phyloP scores from a whole-genome alignment of 1,140 invertebrate genomes.

The Drosophila pallidifrons region DNA sequence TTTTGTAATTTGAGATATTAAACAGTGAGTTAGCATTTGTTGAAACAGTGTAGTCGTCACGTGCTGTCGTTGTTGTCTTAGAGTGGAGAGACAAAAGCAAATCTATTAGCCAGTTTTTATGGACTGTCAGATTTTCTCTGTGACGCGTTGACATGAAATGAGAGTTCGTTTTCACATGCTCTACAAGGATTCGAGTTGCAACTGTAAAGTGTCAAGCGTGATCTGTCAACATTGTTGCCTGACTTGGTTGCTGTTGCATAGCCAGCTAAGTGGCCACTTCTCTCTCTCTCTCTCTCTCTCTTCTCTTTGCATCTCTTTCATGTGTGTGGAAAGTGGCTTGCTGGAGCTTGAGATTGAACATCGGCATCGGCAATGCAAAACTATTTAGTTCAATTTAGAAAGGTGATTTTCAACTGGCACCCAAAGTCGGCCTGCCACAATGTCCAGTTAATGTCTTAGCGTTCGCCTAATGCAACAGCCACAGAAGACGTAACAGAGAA shows the following conservation, averaged over 20 bases:
- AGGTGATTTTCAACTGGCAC: slow-evolving; percentile 74
- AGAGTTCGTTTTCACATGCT: slow-evolving; percentile 17
- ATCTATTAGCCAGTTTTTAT: slow-evolving; percentile 16
- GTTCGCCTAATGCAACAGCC: not conserved
- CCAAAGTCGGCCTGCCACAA: slow-evolving; percentile 42
- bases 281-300: not conserved
- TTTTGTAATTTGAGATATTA: slow-evolving; percentile 87
- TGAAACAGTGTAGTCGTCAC: not conserved
- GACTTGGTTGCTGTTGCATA: slow-evolving; percentile 14
- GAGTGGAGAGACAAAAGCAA: not conserved
- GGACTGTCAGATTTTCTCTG: slow-evolving; percentile 18
- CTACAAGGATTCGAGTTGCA: slow-evolving; percentile 31
- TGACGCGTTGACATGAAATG: not conserved
- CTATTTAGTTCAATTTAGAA: slow-evolving; percentile 84
- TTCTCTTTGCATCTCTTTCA: not conserved
- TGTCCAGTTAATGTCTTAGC: slow-evolving; percentile 34
- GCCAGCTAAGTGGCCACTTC: slow-evolving; percentile 15
- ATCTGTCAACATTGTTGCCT: slow-evolving; percentile 26
- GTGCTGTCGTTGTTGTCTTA: not conserved
- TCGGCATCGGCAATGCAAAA: slow-evolving; percentile 49
- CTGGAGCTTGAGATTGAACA: slow-evolving; percentile 3
- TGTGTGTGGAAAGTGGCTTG: slow-evolving; percentile 64
- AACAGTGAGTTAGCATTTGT: not conserved
- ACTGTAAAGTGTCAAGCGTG: slow-evolving; percentile 16
- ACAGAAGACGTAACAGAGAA: not conserved